Evolutionary conservation across 2,797 vertebrate genomes (phyloP).

Genomic region (Falco novaeseelandiae): DNA sequence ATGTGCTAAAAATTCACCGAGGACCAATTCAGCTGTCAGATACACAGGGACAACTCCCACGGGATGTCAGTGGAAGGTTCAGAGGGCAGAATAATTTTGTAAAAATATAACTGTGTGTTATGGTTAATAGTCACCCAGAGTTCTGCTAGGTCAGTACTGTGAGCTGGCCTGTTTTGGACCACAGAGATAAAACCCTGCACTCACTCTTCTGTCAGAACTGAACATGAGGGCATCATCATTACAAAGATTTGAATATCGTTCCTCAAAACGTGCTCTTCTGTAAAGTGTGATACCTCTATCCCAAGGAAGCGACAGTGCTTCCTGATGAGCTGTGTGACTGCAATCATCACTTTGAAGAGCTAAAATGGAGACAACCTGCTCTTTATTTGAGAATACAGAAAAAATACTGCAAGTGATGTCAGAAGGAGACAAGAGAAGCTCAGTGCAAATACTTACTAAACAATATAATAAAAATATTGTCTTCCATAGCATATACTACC

Average conservation of each 20-base stretch:
- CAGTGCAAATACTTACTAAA: neutral
- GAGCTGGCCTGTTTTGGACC: neutral
- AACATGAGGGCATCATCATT: neutral
- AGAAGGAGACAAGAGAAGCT: neutral
- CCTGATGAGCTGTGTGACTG: neutral
- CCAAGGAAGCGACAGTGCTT: neutral
- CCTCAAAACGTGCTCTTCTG: neutral
- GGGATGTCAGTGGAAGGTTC: neutral
- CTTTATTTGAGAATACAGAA: neutral
- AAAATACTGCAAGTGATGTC: neutral
- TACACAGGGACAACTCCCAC: neutral
- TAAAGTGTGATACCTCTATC: neutral
- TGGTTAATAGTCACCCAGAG: neutral
- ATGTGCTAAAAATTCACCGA: constrained; percentile 48
- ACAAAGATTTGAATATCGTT: neutral
- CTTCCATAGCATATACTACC: neutral
- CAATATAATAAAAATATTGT: neutral
- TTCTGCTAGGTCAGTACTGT: neutral
- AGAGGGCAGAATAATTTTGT: constrained; percentile 14
- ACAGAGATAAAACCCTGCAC: neutral
- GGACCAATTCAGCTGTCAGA: constrained; percentile 57
- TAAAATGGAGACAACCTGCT: neutral
- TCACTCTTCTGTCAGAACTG: neutral
- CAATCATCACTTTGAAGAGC: neutral
- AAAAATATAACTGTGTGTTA: neutral